Conservation (phyloP, 2,113 vertebrate genomes). For the Tor tambroides region DNA sequence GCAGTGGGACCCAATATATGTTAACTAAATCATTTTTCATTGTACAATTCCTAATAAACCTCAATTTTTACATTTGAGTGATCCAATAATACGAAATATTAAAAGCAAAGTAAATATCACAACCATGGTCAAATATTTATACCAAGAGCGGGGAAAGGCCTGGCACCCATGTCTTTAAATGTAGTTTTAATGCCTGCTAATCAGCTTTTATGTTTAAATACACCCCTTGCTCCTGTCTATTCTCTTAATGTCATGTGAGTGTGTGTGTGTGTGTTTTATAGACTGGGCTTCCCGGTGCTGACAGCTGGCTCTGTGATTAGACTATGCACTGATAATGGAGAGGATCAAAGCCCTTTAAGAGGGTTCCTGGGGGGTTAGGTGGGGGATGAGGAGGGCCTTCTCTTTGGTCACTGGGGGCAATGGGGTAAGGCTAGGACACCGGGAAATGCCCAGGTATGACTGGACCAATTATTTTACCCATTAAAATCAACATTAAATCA, state of each 20-base stretch:
- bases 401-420: slow-evolving; percentile 42
- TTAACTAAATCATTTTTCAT: background rate
- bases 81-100: background rate
- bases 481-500: background rate
- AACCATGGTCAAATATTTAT: background rate
- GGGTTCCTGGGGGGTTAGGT: slow-evolving; percentile 53
- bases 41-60: background rate
- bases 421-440: slow-evolving; percentile 6
- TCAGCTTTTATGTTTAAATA: slow-evolving; percentile 78
- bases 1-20: background rate
- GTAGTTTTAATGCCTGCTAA: slow-evolving; percentile 67
- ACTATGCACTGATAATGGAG: slow-evolving; percentile 68
- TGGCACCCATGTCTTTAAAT: slow-evolving; percentile 66
- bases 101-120: background rate
- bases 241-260: slow-evolving; percentile 48
- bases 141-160: slow-evolving; percentile 41
- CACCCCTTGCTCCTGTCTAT: slow-evolving; percentile 9
- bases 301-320: slow-evolving; percentile 80
- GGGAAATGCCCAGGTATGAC: background rate
- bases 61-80: background rate
- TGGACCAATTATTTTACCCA: background rate
- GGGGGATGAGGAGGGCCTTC: slow-evolving; percentile 59
- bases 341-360: slow-evolving; percentile 72
- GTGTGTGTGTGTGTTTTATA: slow-evolving; percentile 37
- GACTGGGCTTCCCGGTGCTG: slow-evolving; percentile 61